These are phyloP conservation scores for Zoanthus gigantus DNA, from an alignment of 92 coral and sea anemone genomes.

Conservation along the genomic window DNA sequence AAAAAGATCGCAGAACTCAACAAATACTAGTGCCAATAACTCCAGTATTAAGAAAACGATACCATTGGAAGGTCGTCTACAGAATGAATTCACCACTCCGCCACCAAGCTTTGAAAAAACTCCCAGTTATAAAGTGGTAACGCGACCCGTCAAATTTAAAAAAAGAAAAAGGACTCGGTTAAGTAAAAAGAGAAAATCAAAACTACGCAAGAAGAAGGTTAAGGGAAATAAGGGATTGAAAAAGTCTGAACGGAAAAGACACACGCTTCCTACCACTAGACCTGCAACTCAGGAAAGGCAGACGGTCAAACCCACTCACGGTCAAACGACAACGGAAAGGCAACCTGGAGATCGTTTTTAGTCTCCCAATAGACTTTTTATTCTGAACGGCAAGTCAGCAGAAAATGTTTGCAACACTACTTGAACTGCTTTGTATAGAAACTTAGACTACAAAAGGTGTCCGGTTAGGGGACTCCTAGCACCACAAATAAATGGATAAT, in stretches of 20 bases:
- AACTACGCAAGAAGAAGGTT: conserved; percentile 26
- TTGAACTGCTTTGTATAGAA: too few species aligned
- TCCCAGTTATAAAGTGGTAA: background rate
- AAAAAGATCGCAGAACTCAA: background rate
- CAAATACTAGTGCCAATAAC: background rate
- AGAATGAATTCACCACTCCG: background rate
- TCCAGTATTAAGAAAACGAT: conserved; percentile 19
- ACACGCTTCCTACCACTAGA: too few species aligned
- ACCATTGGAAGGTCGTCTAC: background rate
- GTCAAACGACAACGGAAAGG: too few species aligned
- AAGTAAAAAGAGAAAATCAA: conserved; percentile 26
- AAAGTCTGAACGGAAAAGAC: background rate
- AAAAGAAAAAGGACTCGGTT: conserved; percentile 23
- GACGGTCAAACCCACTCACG: too few species aligned
- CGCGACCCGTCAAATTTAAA: background rate
- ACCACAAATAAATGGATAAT: too few species aligned
- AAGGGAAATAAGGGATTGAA: conserved; percentile 14
- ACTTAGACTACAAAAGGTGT: too few species aligned
- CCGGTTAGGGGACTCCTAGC: too few species aligned
- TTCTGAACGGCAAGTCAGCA: too few species aligned
- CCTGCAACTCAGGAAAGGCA: too few species aligned
- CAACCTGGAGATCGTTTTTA: too few species aligned
- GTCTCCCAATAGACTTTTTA: too few species aligned
- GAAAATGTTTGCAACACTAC: too few species aligned
- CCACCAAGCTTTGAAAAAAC: background rate